phyloP scores from a whole-genome alignment of 2,113 vertebrate species.

The Psilopogon haemacephalus region DNA sequence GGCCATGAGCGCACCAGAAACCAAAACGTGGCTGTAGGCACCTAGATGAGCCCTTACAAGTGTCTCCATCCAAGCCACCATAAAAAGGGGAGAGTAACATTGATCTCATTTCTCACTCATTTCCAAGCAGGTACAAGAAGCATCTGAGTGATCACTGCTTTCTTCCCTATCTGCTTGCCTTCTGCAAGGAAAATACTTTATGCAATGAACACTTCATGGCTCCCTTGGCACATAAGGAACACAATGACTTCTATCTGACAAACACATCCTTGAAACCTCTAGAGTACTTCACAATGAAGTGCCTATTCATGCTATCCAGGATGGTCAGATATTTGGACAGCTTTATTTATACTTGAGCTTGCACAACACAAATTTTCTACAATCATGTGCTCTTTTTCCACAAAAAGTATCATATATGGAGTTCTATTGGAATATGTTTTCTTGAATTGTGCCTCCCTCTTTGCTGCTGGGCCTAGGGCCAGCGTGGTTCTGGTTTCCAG shows the following conservation, averaged over 20 bases:
- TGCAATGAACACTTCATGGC: background rate
- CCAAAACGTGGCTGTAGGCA: background rate
- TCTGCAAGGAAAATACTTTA: background rate
- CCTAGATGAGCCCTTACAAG: background rate
- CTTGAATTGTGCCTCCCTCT: background rate
- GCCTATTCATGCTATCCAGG: background rate
- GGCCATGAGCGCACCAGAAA: background rate
- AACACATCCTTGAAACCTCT: background rate
- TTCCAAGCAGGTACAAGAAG: background rate
- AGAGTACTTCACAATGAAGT: background rate
- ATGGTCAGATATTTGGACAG: background rate
- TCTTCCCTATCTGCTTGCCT: background rate
- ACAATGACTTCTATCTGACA: background rate
- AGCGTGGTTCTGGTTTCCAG: background rate
- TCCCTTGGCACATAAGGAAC: background rate
- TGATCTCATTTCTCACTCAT: background rate
- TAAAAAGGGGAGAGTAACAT: background rate
- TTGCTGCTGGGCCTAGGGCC: background rate
- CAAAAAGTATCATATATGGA: background rate
- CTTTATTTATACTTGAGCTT: background rate
- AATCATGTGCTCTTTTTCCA: background rate
- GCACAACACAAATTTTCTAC: background rate
- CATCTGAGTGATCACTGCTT: too few species aligned
- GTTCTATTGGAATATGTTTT: background rate
- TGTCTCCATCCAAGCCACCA: background rate